Evolutionary conservation across 37 sponge, comb jelly and placozoan species (phyloP).

Genomic region (Chondrilla cf. caribensis): DNA sequence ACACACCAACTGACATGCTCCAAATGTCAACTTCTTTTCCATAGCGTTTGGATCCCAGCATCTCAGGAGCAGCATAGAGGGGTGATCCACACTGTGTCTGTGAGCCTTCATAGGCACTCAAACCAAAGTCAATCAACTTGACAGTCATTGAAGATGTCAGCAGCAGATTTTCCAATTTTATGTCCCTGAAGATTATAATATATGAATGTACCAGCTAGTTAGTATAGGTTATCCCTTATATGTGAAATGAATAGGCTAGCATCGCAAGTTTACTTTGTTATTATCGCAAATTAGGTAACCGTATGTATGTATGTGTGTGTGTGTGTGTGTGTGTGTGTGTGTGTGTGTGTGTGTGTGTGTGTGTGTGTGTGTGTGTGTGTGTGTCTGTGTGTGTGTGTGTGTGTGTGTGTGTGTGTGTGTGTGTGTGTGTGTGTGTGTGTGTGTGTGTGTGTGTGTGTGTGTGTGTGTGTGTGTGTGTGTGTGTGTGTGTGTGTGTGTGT

Average conservation of each 20-base stretch:
- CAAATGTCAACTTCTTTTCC: slow-evolving; percentile 60
- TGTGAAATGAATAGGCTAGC: too few species aligned
- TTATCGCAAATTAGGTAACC: neutral
- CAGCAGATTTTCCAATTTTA: slow-evolving; percentile 64
- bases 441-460: slow-evolving; percentile 25
- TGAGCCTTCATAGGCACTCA: slow-evolving; percentile 53
- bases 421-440: slow-evolving; percentile 21
- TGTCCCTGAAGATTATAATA: slow-evolving; percentile 48
- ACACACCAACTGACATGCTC: slow-evolving; percentile 53
- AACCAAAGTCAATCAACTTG: slow-evolving; percentile 82
- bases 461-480: slow-evolving; percentile 28
- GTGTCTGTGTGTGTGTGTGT: slow-evolving; percentile 14
- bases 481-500: slow-evolving; percentile 27
- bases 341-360: slow-evolving; percentile 13
- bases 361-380: slow-evolving; percentile 13
- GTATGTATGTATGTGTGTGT: neutral
- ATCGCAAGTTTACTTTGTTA: neutral
- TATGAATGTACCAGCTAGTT: too few species aligned
- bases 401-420: slow-evolving; percentile 19
- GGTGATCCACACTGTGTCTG: slow-evolving; percentile 69
- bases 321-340: neutral
- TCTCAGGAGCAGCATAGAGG: slow-evolving; percentile 63
- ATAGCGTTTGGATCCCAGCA: slow-evolving; percentile 55
- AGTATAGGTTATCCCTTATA: too few species aligned
- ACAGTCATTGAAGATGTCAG: slow-evolving; percentile 19